Conservation (phyloP, 2,113 vertebrate species). For the Climacteris rufus region DNA sequence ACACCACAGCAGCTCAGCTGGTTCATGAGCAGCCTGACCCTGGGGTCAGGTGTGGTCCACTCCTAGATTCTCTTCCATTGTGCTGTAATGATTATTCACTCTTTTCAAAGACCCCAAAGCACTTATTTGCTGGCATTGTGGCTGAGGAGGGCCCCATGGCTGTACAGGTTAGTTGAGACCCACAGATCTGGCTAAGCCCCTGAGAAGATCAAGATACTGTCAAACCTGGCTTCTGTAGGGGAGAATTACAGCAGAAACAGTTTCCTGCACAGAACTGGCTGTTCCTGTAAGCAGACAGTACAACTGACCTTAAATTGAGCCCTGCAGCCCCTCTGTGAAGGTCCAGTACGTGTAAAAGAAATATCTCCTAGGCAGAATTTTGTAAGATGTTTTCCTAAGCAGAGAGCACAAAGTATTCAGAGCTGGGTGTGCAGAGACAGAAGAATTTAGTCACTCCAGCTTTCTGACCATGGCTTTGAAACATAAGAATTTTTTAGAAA, state of each 20-base stretch:
- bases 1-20: not conserved
- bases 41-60: not conserved
- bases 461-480: constrained; percentile 11
- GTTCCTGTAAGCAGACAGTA: not conserved
- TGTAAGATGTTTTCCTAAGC: not conserved
- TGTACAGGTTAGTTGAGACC: not conserved
- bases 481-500: constrained; percentile 43
- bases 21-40: not conserved
- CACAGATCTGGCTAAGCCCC: not conserved
- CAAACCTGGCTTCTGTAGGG: not conserved
- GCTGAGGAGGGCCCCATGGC: not conserved
- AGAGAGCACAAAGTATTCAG: not conserved
- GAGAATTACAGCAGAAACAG: not conserved
- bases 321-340: not conserved
- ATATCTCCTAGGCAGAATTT: not conserved
- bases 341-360: not conserved
- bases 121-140: not conserved
- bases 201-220: not conserved
- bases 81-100: not conserved
- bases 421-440: not conserved
- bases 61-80: not conserved
- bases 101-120: not conserved
- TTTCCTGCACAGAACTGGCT: not conserved
- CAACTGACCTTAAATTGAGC: not conserved
- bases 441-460: not conserved